phyloP scores from a whole-genome alignment of 2,113 vertebrate species.

The Varanus salvator region DNA sequence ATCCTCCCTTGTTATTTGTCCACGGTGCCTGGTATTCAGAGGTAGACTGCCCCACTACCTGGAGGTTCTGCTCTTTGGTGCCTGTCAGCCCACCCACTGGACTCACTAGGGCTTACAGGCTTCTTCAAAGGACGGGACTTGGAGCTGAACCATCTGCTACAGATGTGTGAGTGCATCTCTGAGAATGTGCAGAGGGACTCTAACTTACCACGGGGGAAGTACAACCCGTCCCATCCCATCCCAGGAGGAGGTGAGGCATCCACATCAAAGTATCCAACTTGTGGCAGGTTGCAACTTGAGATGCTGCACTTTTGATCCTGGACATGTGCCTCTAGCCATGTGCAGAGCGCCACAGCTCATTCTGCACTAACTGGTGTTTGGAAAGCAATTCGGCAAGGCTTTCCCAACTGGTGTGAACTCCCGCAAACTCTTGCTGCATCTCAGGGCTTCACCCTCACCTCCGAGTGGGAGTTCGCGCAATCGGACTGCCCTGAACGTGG shows the following conservation, averaged over 20 bases:
- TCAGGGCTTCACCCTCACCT: no score
- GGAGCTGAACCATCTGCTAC: neutral
- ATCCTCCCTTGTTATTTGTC: neutral
- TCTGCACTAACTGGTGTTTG: neutral
- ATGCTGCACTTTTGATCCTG: neutral
- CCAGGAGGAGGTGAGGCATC: neutral
- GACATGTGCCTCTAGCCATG: neutral
- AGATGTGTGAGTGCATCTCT: neutral
- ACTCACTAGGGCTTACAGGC: no score
- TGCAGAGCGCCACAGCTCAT: neutral
- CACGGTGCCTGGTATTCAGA: neutral
- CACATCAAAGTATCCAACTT: neutral
- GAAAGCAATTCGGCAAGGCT: neutral
- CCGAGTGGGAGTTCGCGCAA: fast-evolving
- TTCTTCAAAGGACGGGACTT: neutral
- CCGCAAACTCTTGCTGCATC: neutral
- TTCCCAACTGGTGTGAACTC: neutral
- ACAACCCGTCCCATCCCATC: neutral
- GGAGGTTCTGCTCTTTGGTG: neutral
- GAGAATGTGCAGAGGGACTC: neutral
- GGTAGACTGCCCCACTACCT: neutral
- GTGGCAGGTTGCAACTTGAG: neutral
- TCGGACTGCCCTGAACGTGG: neutral
- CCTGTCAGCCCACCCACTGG: neutral
- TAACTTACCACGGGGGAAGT: no score